These are phyloP conservation scores for Tetrax tetrax DNA, from an alignment of 2,113 vertebrate genomes.

Conservation along the genomic window DNA sequence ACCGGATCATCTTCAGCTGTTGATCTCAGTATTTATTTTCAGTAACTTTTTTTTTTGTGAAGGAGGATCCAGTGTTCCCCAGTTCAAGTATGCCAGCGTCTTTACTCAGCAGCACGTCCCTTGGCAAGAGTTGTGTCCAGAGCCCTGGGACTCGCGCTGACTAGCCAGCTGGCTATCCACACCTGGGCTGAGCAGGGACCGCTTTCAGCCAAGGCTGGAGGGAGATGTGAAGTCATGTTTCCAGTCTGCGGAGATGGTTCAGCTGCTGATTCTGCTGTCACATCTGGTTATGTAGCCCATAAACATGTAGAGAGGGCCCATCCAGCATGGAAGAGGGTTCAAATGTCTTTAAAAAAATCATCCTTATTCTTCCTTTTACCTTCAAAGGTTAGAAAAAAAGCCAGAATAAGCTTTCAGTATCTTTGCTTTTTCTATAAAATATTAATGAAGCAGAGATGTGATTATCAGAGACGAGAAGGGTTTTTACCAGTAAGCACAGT, in stretches of 20 bases:
- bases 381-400: background rate
- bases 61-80: slow-evolving; percentile 3
- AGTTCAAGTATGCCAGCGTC: background rate
- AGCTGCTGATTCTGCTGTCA: background rate
- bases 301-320: background rate
- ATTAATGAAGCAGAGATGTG: background rate
- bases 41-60: background rate
- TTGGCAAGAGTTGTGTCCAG: background rate
- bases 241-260: background rate
- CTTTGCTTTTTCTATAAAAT: slow-evolving; percentile 6
- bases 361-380: background rate
- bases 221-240: background rate
- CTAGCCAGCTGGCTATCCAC: background rate
- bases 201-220: background rate
- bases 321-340: background rate
- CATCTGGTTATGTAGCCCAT: background rate
- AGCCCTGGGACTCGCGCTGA: background rate
- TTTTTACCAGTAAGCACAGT: background rate
- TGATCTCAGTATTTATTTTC: slow-evolving; percentile 40
- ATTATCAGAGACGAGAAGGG: background rate
- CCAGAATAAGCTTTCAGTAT: background rate
- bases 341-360: background rate
- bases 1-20: background rate
- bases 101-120: background rate
- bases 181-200: background rate